Conservation (phyloP, 2,113 vertebrate genomes). For the Poeciliopsis prolifica region DNA sequence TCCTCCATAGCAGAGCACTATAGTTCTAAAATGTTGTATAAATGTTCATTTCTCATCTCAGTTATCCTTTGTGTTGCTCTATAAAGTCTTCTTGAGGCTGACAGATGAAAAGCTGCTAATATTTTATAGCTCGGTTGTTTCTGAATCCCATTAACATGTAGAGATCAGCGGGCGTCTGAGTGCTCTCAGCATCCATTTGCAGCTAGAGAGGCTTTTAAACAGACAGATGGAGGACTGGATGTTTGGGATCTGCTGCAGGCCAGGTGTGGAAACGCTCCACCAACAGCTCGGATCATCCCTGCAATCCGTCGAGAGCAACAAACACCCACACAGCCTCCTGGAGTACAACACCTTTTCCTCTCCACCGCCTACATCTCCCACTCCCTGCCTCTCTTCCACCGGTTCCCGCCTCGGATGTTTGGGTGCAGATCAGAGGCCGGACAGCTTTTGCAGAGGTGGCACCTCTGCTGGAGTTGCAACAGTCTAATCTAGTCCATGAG, state of each 20-base stretch:
- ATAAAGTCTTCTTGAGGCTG: neutral
- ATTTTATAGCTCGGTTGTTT: neutral
- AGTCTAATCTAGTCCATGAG: neutral
- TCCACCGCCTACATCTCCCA: conserved; percentile 35
- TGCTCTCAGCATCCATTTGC: conserved; percentile 22
- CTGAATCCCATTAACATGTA: conserved; percentile 17
- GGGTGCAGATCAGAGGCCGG: conserved; percentile 4
- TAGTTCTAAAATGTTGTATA: neutral
- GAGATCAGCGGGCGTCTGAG: neutral
- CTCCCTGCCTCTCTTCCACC: conserved; percentile 16
- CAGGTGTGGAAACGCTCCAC: conserved; percentile 34
- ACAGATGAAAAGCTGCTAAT: neutral
- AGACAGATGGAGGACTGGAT: neutral
- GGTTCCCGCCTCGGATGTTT: conserved; percentile 1
- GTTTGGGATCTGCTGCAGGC: conserved; percentile 9
- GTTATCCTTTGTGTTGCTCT: neutral
- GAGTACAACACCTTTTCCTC: conserved; percentile 35
- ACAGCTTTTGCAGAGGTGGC: conserved; percentile 7
- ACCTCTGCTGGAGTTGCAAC: neutral
- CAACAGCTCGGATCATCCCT: neutral
- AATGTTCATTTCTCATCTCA: neutral
- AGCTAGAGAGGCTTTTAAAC: conserved; percentile 18
- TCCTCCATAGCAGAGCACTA: neutral
- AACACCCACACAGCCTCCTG: conserved; percentile 36
- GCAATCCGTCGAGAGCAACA: neutral